Conservation (phyloP, 2,888 invertebrate genomes). For the Phaonia tiefii region DNA sequence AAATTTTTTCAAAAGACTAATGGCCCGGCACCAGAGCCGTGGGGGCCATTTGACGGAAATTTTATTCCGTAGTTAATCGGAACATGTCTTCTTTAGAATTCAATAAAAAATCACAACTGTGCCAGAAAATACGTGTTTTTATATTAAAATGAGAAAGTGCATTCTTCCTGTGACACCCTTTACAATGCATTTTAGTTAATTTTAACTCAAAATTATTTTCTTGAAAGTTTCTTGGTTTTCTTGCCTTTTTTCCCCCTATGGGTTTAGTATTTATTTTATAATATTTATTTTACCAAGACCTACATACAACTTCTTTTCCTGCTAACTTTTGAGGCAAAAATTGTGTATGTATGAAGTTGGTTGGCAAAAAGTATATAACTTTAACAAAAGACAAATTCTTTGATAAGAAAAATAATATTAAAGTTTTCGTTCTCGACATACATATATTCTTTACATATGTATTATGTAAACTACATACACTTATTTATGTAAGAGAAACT, state of each 20-base stretch:
- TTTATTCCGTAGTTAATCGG: too few species aligned
- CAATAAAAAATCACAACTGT: too few species aligned
- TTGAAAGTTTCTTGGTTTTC: neutral
- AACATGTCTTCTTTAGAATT: too few species aligned
- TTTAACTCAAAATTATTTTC: slow-evolving; percentile 2
- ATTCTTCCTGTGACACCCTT: too few species aligned
- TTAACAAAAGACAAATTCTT: neutral
- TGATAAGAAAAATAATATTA: slow-evolving; percentile 46
- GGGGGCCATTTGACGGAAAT: too few species aligned
- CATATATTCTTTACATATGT: neutral
- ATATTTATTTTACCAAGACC: slow-evolving; percentile 56
- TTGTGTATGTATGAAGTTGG: neutral
- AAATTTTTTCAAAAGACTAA: too few species aligned
- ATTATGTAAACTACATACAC: neutral
- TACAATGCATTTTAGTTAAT: too few species aligned
- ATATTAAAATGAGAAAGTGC: too few species aligned
- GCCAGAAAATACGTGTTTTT: too few species aligned
- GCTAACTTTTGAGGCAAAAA: slow-evolving; percentile 50
- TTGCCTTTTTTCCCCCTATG: slow-evolving; percentile 1
- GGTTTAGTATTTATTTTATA: slow-evolving; percentile 54
- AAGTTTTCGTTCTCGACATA: slow-evolving; percentile 38
- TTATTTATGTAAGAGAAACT: neutral
- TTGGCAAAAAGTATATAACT: neutral
- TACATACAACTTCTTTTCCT: slow-evolving; percentile 14
- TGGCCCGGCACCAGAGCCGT: too few species aligned